These are phyloP conservation scores for Folsomia manolachei DNA, from an alignment of 2,888 invertebrate genomes.

Conservation along the genomic window DNA sequence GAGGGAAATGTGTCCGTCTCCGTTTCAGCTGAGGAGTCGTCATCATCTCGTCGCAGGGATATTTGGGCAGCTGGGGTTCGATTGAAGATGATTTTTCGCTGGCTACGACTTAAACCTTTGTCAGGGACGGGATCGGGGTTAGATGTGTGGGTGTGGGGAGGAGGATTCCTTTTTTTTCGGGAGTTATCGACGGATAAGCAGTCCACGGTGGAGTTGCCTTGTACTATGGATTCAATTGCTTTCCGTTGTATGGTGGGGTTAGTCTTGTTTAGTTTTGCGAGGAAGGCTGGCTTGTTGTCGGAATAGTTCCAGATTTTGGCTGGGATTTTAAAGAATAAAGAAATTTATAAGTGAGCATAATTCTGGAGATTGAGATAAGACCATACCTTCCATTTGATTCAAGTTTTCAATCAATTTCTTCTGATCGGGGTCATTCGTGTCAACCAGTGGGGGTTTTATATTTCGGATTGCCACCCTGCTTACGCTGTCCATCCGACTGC, in stretches of 20 bases:
- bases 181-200: neutral
- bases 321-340: neutral
- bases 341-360: neutral
- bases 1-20: neutral
- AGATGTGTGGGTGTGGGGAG: neutral
- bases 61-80: slow-evolving; percentile 1
- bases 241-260: slow-evolving; percentile 25
- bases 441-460: neutral
- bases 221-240: slow-evolving; percentile 20
- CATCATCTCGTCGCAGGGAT: neutral
- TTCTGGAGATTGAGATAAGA: neutral
- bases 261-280: slow-evolving; percentile 31
- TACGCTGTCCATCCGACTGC: slow-evolving; percentile 10
- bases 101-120: neutral
- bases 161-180: neutral
- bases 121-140: neutral
- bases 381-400: slow-evolving; percentile 2
- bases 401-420: slow-evolving; percentile 9
- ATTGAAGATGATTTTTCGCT: neutral
- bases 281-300: slow-evolving; percentile 34
- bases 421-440: slow-evolving; percentile 11
- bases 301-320: slow-evolving; percentile 39
- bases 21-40: neutral
- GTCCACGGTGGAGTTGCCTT: neutral
- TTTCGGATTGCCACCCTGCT: slow-evolving; percentile 10